Evolutionary conservation across 2,113 vertebrate genomes (phyloP).

Genomic region (Equus przewalskii): DNA sequence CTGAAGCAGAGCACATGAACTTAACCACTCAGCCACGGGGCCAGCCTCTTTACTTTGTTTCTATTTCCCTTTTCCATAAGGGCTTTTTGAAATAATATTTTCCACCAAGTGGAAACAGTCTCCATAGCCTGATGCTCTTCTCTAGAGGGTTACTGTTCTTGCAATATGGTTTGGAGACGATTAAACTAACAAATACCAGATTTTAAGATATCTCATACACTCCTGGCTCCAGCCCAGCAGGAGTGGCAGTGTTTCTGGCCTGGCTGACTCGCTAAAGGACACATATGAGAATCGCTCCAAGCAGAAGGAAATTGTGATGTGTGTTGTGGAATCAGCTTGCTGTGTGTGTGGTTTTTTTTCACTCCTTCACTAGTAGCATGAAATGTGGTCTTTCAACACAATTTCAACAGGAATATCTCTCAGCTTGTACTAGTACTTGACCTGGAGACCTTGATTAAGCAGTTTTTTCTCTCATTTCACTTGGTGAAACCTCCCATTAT

Average conservation of each 20-base stretch:
- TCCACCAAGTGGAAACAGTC: not conserved
- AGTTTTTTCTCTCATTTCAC: not conserved
- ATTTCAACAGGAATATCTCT: not conserved
- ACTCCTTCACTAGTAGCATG: not conserved
- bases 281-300: not conserved
- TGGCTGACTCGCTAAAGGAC: not conserved
- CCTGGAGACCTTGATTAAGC: not conserved
- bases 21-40: too few relatives aligned
- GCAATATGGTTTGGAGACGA: conserved; percentile 57
- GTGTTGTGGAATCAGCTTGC: not conserved
- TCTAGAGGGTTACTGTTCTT: conserved; percentile 43
- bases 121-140: conserved; percentile 61
- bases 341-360: conserved; percentile 20
- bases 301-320: not conserved
- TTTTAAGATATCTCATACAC: conserved; percentile 60
- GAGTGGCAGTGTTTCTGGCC: not conserved
- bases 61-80: not conserved
- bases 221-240: not conserved
- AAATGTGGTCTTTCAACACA: not conserved
- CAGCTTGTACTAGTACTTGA: not conserved
- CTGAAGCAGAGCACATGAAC: too few relatives aligned
- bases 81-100: conserved; percentile 53
- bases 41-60: conserved; percentile 36
- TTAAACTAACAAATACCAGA: conserved; percentile 75
- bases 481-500: not conserved